A percentile compares a stretch with the other conserved stretches of the same genome.
Evolutionary conservation across 2,888 invertebrate genomes (phyloP).

Genomic region (Apodemia zela): DNA sequence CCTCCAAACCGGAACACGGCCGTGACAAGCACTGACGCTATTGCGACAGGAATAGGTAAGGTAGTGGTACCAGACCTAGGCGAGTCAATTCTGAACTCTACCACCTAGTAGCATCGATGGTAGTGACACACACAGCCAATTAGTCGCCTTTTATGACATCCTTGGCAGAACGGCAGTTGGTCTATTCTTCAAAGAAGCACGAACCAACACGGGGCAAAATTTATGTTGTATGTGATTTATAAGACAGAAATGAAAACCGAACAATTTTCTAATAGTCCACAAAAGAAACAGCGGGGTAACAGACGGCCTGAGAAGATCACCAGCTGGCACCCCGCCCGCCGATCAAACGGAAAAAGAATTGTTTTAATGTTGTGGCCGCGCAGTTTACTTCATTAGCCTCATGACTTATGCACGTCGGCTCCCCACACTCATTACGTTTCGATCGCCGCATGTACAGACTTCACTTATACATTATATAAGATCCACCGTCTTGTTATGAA

Average conservation of each 20-base stretch:
- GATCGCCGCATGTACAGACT: conserved; percentile 18
- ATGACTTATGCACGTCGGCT: conserved; percentile 50
- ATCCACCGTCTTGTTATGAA: neutral
- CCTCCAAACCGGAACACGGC: too few species aligned
- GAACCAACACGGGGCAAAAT: too few species aligned
- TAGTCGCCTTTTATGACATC: too few species aligned
- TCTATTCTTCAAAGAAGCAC: too few species aligned
- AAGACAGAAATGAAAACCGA: conserved; percentile 8
- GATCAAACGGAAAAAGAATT: conserved; percentile 45
- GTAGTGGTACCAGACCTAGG: too few species aligned
- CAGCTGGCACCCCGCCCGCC: conserved; percentile 46
- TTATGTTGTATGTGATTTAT: neutral
- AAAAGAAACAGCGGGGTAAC: conserved; percentile 30
- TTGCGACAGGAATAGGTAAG: too few species aligned
- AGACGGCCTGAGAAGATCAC: conserved; percentile 46
- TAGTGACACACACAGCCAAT: too few species aligned
- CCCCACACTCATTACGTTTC: conserved; percentile 28
- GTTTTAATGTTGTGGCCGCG: conserved; percentile 68
- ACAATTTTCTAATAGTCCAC: conserved; percentile 23
- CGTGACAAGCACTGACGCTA: too few species aligned
- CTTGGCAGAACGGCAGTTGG: too few species aligned
- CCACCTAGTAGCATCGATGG: too few species aligned
- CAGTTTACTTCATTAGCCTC: conserved; percentile 66
- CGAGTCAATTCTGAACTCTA: too few species aligned
- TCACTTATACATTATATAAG: neutral